Percentiles rank a stretch among this genome's conserved stretches.
phyloP scores from a whole-genome alignment of 1,140 invertebrate species.

The Rhynchophorus ferrugineus region DNA sequence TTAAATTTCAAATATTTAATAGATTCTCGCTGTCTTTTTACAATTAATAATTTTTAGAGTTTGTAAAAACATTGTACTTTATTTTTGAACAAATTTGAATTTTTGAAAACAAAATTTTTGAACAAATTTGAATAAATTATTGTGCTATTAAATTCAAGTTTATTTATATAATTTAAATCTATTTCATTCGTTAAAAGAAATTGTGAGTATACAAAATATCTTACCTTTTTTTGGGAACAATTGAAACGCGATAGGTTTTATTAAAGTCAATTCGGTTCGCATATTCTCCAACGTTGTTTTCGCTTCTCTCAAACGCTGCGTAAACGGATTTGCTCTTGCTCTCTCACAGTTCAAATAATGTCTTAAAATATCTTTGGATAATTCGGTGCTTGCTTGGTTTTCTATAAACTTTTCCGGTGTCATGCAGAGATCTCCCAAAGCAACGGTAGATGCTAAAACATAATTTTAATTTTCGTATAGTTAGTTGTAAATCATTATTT shows the following conservation, averaged over 20 bases:
- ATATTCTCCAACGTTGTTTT: conserved; percentile 65
- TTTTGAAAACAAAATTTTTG: too few species aligned
- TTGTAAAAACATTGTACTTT: too few species aligned
- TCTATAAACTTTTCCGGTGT: conserved; percentile 53
- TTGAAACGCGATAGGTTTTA: conserved; percentile 53
- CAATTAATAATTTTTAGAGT: too few species aligned
- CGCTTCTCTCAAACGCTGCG: conserved; percentile 63
- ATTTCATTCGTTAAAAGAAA: too few species aligned
- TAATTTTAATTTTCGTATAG: background rate
- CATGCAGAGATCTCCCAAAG: conserved; percentile 68
- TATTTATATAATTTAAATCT: too few species aligned
- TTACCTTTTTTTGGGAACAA: conserved; percentile 46
- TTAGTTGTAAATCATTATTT: conserved; percentile 8
- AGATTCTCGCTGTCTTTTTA: too few species aligned
- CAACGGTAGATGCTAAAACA: conserved; percentile 70
- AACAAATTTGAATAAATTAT: too few species aligned
- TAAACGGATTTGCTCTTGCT: conserved; percentile 69
- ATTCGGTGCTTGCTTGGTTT: conserved; percentile 38
- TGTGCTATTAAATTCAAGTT: too few species aligned
- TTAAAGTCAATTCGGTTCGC: conserved; percentile 52
- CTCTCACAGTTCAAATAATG: conserved; percentile 80
- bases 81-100: too few species aligned
- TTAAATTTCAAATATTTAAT: too few species aligned
- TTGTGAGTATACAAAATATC: too few species aligned
- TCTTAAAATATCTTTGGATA: conserved; percentile 55